Percentiles rank a stretch among this genome's conserved stretches.
These are phyloP conservation scores for Frieseomelitta varia DNA, from an alignment of 1,140 invertebrate species.

Conservation along the genomic window DNA sequence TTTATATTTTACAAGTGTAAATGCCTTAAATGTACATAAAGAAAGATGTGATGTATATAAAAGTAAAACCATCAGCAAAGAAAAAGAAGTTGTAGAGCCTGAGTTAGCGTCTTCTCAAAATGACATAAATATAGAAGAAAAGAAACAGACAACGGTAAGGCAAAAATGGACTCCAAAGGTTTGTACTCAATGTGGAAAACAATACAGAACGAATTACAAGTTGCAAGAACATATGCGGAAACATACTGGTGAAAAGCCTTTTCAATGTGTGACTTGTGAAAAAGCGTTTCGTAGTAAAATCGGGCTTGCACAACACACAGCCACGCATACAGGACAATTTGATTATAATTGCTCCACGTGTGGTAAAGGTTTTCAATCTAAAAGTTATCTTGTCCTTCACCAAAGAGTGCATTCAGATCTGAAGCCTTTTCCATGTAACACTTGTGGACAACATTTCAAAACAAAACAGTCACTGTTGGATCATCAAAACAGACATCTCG, in stretches of 20 bases:
- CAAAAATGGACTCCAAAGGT: conserved; percentile 82
- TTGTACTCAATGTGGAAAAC: conserved; percentile 84
- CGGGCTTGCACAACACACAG: conserved; percentile 87
- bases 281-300: conserved; percentile 88
- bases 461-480: conserved; percentile 89
- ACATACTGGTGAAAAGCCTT: conserved; percentile 92
- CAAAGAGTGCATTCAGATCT: conserved; percentile 86
- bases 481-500: conserved; percentile 91
- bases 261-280: conserved; percentile 89
- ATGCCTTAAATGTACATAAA: conserved; percentile 79
- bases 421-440: conserved; percentile 84
- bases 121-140: conserved; percentile 55
- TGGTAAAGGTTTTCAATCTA: conserved; percentile 88
- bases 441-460: conserved; percentile 87
- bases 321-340: conserved; percentile 86
- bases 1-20: conserved; percentile 79
- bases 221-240: conserved; percentile 90
- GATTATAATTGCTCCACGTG: conserved; percentile 87
- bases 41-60: conserved; percentile 74
- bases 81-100: conserved; percentile 49
- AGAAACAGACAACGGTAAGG: conserved; percentile 67
- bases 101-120: conserved; percentile 46
- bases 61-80: conserved; percentile 43
- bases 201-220: conserved; percentile 85
- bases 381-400: conserved; percentile 88